Base-by-base conservation (phyloP, 2,113 vertebrate species). In the Psettodes erumei region DNA sequence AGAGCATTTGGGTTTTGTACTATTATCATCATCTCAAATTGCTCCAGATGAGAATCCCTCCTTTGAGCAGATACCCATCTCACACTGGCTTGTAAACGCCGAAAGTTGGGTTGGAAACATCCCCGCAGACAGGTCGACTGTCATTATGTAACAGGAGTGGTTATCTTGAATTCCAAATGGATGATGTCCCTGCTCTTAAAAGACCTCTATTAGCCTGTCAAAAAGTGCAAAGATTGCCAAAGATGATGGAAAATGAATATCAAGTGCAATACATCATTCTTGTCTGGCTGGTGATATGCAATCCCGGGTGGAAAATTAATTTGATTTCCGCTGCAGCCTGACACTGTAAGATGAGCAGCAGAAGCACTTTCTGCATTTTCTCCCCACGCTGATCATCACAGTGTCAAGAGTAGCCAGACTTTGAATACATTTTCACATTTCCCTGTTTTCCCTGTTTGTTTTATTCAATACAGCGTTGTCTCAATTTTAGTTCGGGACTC, bases 221-320 rank as follows among this genome's bases (percentile, higher is more conserved):
- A 86, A 76, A 87, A 90, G 81, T 85, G 71, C 84, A 89, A 88
- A 88, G 89, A 93, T 89, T 91, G 85, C 64, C 76, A 86, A 91
- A 90, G 88, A 91, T 83, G 86, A 92, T 90, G 90, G 88, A 93
- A 93, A 93, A 91, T 93, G 82, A 93, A 92, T 91, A 92, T 93
- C 90, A 91, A 90, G 89, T 89, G 86, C 88, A 91, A 94, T 93
- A 88, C 85, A 93, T 93, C 92, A 93, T 90, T 88, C 79, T 83
- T 90, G 91, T 87, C 92, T 90, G 85, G 65, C 66, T 75, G 77
- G 87, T 77, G 86, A 91, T 91, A 92, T 84, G 87, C 77, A 86
- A 81, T 91, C 85, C 81, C 27, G 65, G 75, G 71, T 83, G 84
- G 85, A 87, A 92, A 94, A 93, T 93, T 90, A 92, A 94, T 93